phyloP scores from a whole-genome alignment of 2,888 invertebrate genomes.

The Incurvaria masculella region DNA sequence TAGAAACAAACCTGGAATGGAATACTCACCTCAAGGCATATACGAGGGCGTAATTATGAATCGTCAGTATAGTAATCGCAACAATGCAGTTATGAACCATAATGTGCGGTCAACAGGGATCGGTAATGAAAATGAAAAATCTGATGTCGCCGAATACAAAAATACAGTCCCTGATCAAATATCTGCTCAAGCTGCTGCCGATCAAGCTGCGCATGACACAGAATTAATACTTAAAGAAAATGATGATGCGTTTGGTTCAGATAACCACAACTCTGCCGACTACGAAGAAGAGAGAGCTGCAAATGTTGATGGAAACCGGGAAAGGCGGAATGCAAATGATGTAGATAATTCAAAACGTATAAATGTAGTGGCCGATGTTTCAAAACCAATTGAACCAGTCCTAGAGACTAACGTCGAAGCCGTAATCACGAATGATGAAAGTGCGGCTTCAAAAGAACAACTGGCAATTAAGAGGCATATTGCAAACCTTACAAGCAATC shows the following conservation, averaged over 20 bases:
- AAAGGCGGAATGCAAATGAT: neutral
- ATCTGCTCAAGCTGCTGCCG: too few species aligned
- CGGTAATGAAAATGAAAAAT: too few species aligned
- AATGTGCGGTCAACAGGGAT: conserved; percentile 7
- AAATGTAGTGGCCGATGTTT: too few species aligned
- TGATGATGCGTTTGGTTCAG: neutral
- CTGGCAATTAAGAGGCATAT: conserved; percentile 38
- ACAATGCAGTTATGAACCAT: too few species aligned
- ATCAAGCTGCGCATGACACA: too few species aligned
- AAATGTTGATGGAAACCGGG: neutral
- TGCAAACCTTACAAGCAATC: conserved; percentile 35
- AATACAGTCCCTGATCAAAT: neutral
- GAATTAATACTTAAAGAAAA: too few species aligned
- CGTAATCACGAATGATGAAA: conserved; percentile 8
- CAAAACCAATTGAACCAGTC: too few species aligned
- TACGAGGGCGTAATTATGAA: too few species aligned
- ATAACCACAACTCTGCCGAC: neutral
- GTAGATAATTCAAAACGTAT: neutral
- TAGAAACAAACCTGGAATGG: too few species aligned
- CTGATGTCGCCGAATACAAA: conserved; percentile 5
- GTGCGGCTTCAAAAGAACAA: conserved; percentile 32
- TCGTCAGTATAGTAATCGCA: too few species aligned
- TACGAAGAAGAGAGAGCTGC: neutral
- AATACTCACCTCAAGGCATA: too few species aligned
- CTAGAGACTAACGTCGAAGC: conserved; percentile 14